Percentiles rank a stretch among this genome's conserved stretches.
These are phyloP conservation scores for Sclerurus mexicanus DNA, from an alignment of 2,113 vertebrate genomes.

Conservation along the genomic window DNA sequence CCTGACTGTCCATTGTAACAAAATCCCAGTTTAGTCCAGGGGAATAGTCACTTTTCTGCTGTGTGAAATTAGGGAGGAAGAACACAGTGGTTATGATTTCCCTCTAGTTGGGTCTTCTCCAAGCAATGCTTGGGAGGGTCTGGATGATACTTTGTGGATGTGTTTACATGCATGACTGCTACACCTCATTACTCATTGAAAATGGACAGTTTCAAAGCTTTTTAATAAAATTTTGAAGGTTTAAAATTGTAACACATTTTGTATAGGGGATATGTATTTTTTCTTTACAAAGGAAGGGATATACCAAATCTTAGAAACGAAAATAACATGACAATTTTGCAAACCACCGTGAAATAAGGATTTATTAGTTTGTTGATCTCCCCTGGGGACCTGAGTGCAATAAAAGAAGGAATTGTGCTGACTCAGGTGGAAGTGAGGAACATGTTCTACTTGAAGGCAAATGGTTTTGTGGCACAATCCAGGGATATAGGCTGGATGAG, in stretches of 20 bases:
- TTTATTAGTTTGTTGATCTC: conserved; percentile 43
- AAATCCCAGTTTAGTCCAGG: background rate
- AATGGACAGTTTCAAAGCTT: background rate
- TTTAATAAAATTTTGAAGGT: background rate
- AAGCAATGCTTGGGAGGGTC: background rate
- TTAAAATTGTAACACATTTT: background rate
- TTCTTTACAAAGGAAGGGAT: background rate
- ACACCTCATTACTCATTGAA: fast-evolving
- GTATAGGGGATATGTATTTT: background rate
- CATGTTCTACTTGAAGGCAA: conserved; percentile 32
- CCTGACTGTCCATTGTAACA: background rate
- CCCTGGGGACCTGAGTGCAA: background rate
- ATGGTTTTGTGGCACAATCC: conserved; percentile 3
- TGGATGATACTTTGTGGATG: background rate
- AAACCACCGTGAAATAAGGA: conserved; percentile 10
- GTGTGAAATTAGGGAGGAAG: background rate
- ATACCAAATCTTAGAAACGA: background rate
- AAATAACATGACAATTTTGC: background rate
- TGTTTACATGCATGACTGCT: fast-evolving
- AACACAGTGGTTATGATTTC: background rate
- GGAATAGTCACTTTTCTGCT: background rate
- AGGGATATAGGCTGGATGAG: conserved; percentile 20
- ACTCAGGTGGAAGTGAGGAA: background rate
- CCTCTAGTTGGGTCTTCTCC: background rate
- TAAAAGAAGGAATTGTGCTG: conserved; percentile 10